Conservation (phyloP, 37 sponge, comb jelly and placozoan species). For the Chondrosia reniformis region DNA sequence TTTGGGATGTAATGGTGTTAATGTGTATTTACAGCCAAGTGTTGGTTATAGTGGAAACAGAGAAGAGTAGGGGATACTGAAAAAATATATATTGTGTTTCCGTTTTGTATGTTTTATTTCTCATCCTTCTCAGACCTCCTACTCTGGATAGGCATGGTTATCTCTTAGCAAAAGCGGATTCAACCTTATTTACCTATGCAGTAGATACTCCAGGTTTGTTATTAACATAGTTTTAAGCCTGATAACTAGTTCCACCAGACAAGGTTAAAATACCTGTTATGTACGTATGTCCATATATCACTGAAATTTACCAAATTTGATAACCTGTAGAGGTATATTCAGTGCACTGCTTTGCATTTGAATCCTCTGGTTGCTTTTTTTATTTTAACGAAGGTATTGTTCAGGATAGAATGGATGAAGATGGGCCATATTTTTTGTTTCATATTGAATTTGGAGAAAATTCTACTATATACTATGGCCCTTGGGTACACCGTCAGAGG, state of each 20-base stretch:
- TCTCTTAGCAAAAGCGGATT: conserved; percentile 4
- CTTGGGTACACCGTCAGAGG: conserved; percentile 55
- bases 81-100: not conserved
- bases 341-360: not conserved
- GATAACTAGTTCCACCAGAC: too few relatives aligned
- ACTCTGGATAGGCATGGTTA: not conserved
- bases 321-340: not conserved
- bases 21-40: conserved; percentile 8
- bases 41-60: not conserved
- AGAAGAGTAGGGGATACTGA: not conserved
- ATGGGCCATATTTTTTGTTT: conserved; percentile 49
- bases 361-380: not conserved
- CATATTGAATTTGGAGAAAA: conserved; percentile 37
- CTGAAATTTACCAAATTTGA: not conserved
- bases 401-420: not conserved
- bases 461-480: conserved; percentile 56
- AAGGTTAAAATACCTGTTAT: too few relatives aligned
- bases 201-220: conserved; percentile 12
- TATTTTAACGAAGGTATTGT: not conserved
- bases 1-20: not conserved
- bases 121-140: conserved; percentile 3
- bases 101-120: not conserved
- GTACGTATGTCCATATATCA: too few relatives aligned
- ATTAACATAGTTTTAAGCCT: too few relatives aligned
- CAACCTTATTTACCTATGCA: not conserved